Evolutionary conservation across 2,113 vertebrate species (phyloP), one percentile per base, ranked within the genome.

Genomic region (Bucco capensis): DNA sequence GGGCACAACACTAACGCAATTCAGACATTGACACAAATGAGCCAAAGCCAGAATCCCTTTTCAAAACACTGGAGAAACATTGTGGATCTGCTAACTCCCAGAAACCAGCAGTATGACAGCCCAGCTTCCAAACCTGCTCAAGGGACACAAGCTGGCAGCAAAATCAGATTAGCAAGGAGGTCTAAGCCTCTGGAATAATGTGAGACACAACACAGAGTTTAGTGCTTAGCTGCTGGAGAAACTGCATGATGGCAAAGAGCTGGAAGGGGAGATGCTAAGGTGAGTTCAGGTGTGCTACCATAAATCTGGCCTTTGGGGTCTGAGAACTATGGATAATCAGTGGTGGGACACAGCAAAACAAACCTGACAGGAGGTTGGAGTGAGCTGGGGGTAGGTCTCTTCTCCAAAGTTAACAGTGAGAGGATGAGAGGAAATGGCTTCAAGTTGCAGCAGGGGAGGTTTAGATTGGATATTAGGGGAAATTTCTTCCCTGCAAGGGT

Each of bases 261-360:
- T 1, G 0, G 28, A 1, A 0, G 5, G 33, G 50, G 53, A 72
- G 70, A 86, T 0, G 1, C 28, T 51, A 57, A 65, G 8, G 47
- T 27, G 40, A 76, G 38, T 22, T 82, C 50, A 60, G 44, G n/a
- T 38, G 28, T n/a, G 53, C 53, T 84, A 54, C 7, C 24, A 40
- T 62, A 91, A 83, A 58, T 38, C 31, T 51, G 69, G 4, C 38
- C 31, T 50, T 79, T 0, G 7, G 80, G 33, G 71, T 78, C 15
- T n/a, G 33, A 78, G 57, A 33, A 56, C 56, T 73, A 31, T 1
- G 12, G 35, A 23, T 83, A 35, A 81, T 42, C 62, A 61, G 65
- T 12, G 30, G 56, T 0, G 0, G 57, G 88, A 64, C 33, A 78
- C 73, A 86, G 10, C n/a, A n/a, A n/a, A n/a, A n/a, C n/a, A n/a